These are phyloP conservation scores for Hydra vulgaris DNA, from an alignment of 30 jellyfish, hydroid and myxozoan genomes.

Conservation along the genomic window DNA sequence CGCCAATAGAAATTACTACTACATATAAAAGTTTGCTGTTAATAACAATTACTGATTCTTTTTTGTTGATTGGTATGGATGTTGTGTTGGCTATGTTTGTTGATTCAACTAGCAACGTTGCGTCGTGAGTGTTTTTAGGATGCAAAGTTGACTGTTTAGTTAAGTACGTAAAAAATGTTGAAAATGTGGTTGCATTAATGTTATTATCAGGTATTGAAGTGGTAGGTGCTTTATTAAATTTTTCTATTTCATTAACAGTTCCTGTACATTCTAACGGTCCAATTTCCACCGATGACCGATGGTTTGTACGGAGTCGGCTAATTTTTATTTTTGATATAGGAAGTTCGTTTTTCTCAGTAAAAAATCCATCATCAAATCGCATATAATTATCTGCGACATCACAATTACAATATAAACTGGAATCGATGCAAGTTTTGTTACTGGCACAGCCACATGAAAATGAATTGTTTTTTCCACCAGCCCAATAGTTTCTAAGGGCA, in stretches of 20 bases:
- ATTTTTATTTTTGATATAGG: slow-evolving; percentile 25
- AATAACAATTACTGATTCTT: background rate
- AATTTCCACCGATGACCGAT: slow-evolving; percentile 13
- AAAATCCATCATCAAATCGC: slow-evolving; percentile 25
- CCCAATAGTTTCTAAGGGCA: slow-evolving; percentile 11
- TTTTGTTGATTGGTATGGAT: background rate
- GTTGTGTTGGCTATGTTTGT: background rate
- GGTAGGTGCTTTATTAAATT: too few species aligned
- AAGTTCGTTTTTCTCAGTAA: slow-evolving; percentile 8
- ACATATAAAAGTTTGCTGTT: slow-evolving; percentile 20
- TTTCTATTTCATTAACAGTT: background rate
- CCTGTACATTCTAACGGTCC: slow-evolving; percentile 24
- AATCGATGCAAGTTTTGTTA: background rate
- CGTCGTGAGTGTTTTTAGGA: too few species aligned
- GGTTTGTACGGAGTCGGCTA: slow-evolving; percentile 5
- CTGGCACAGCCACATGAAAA: slow-evolving; percentile 6
- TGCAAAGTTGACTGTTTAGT: background rate
- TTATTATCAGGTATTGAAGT: background rate
- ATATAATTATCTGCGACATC: slow-evolving; percentile 5
- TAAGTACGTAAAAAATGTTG: background rate
- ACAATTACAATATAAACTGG: slow-evolving; percentile 10
- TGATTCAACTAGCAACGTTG: background rate
- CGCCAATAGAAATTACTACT: slow-evolving; percentile 7
- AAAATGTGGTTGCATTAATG: background rate
- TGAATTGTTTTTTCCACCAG: background rate